These are phyloP conservation scores for Drosophila repleta DNA, from an alignment of 1,140 invertebrate genomes.

Conservation along the genomic window DNA sequence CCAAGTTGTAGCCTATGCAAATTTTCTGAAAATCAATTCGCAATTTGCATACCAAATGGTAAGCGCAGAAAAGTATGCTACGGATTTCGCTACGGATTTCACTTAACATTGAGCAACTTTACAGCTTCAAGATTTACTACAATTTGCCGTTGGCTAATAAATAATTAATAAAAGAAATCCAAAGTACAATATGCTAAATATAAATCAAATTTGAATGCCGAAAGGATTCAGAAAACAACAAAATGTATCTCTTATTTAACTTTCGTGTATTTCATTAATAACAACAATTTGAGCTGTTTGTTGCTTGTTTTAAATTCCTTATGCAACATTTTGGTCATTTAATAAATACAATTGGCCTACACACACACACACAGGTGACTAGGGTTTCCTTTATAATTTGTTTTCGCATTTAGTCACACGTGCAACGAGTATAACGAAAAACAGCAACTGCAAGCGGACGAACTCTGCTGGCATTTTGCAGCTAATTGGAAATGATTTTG, in stretches of 20 bases:
- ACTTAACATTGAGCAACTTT: background rate
- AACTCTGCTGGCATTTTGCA: slow-evolving; percentile 14
- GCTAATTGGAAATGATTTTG: slow-evolving; percentile 34
- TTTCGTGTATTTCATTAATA: too few relatives aligned
- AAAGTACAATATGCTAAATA: too few relatives aligned
- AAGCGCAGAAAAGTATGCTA: slow-evolving; percentile 46
- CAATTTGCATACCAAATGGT: slow-evolving; percentile 36
- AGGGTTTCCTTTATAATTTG: slow-evolving; percentile 3
- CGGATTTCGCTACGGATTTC: slow-evolving; percentile 2
- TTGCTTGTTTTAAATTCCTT: background rate
- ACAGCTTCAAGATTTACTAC: background rate
- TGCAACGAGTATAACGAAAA: background rate
- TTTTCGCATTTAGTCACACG: background rate
- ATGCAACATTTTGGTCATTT: background rate
- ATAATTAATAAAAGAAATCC: too few relatives aligned
- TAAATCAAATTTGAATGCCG: too few relatives aligned
- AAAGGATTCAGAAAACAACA: too few relatives aligned
- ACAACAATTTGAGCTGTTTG: too few relatives aligned
- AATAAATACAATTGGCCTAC: slow-evolving; percentile 4
- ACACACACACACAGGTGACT: background rate
- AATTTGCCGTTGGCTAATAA: background rate
- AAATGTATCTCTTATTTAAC: too few relatives aligned
- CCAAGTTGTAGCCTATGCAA: background rate
- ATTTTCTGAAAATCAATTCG: slow-evolving; percentile 66
- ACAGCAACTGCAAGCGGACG: background rate